phyloP scores from a whole-genome alignment of 1,140 invertebrate species.

The Magallana ariakensis region DNA sequence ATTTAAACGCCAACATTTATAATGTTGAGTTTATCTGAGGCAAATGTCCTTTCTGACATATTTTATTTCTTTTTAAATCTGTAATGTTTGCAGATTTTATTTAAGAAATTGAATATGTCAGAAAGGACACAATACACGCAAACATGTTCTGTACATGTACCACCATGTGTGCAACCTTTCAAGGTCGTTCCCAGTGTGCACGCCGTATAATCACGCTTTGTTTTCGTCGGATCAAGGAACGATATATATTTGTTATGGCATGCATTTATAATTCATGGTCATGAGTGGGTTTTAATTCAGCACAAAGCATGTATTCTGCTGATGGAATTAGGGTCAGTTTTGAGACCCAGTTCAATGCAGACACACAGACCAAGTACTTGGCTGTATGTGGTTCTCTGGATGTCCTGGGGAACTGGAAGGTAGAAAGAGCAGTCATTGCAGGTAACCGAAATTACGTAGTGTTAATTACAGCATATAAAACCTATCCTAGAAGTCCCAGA shows the following conservation, averaged over 20 bases:
- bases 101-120: too few species aligned
- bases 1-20: too few species aligned
- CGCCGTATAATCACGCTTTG: not conserved
- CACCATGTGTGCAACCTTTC: too few species aligned
- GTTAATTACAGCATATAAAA: too few species aligned
- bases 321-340: not conserved
- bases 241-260: not conserved
- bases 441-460: not conserved
- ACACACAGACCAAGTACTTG: not conserved
- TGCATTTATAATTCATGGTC: not conserved
- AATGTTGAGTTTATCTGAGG: too few species aligned
- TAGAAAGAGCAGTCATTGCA: not conserved
- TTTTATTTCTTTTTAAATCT: too few species aligned
- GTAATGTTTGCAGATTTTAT: too few species aligned
- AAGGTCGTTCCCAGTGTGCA: not conserved
- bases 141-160: too few species aligned
- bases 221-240: not conserved
- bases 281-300: not conserved
- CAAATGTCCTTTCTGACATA: too few species aligned
- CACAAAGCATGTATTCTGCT: not conserved
- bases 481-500: too few species aligned
- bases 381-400: constrained; percentile 24
- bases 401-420: constrained; percentile 13
- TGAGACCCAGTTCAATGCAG: not conserved
- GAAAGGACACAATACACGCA: too few species aligned